Evolutionary conservation across 1,140 invertebrate genomes (phyloP), one percentile per base, ranked within the genome.

Genomic region (Lysiphlebus fabarum): DNA sequence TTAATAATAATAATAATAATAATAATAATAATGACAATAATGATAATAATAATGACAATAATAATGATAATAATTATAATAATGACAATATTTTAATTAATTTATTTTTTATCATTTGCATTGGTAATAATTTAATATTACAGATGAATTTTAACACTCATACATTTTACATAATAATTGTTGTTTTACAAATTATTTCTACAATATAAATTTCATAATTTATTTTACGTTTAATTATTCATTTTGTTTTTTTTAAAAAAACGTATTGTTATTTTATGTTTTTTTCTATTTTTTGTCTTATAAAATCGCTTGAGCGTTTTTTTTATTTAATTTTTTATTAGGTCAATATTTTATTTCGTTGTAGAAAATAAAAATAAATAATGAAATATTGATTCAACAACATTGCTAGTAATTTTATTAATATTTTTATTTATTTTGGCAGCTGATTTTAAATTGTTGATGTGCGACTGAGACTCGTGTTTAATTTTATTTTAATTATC

Each of bases 21-120:
- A 68, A 66, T 61, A 56, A 53, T 44, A 53, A 44, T 61, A 56
- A 59, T 63, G 63, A 63, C 63, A 55, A 56, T 59, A 61, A 57
- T 63, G 60, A 56, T 63, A 62, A 58, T 62, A 62, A 48, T 47
- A 17, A 26, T 26, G 4, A 26, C 63, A 62, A 62, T 61, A 58
- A 65, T 67, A 56, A 62, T 63, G 59, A 59, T 53, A 63, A 61
- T 70, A 62, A 68, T 70, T 57, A 68, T 64, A 63, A 49, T 62
- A 68, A 68, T 70, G 62, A 69, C 65, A 63, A 61, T 63, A 50
- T 44, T 62, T 57, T 62, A n/a, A n/a, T 62, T 51, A 62, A 68
- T 62, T 62, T 65, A 41, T n/a, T 57, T 48, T 40, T 36, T 7
- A 10, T 50, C 62, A 54, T 53, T 43, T 54, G 41, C 62, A 63